phyloP scores from a whole-genome alignment of 2,888 invertebrate species.

The Cordylochernes scorpioides region DNA sequence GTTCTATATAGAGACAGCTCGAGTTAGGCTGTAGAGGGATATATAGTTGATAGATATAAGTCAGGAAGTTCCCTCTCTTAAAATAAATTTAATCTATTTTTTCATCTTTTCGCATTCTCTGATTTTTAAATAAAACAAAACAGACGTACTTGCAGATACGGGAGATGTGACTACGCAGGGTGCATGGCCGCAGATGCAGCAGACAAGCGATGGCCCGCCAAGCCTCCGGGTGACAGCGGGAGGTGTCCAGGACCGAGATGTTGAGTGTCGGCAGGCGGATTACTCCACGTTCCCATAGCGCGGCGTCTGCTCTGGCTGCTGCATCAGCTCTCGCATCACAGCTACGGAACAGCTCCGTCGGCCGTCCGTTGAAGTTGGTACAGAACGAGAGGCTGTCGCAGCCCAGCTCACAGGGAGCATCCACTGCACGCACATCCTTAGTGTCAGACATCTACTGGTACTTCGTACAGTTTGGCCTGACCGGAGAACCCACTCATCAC shows the following conservation, averaged over 20 bases:
- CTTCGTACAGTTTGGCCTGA: not conserved
- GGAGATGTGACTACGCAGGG: too few relatives aligned
- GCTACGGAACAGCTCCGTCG: conserved; percentile 55
- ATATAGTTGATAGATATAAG: too few relatives aligned
- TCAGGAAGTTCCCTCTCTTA: too few relatives aligned
- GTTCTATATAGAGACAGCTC: too few relatives aligned
- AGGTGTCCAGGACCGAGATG: conserved; percentile 33
- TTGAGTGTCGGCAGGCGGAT: conserved; percentile 38
- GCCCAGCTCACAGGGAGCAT: conserved; percentile 64
- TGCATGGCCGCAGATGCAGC: conserved; percentile 62
- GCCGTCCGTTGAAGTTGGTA: conserved; percentile 60
- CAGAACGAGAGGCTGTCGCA: conserved; percentile 66
- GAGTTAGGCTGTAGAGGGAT: too few relatives aligned
- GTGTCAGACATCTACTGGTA: not conserved
- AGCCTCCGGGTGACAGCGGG: conserved; percentile 50
- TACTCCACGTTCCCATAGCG: conserved; percentile 36
- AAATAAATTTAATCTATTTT: too few relatives aligned
- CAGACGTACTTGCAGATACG: too few relatives aligned
- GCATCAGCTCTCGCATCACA: conserved; percentile 51
- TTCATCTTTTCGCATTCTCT: too few relatives aligned
- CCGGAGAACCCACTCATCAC: too few relatives aligned
- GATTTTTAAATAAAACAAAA: too few relatives aligned
- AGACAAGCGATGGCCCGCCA: conserved; percentile 71
- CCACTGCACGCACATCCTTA: conserved; percentile 21
- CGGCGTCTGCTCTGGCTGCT: conserved; percentile 48